phyloP scores from a whole-genome alignment of 2,888 invertebrate genomes.

The Pammene fasciana region DNA sequence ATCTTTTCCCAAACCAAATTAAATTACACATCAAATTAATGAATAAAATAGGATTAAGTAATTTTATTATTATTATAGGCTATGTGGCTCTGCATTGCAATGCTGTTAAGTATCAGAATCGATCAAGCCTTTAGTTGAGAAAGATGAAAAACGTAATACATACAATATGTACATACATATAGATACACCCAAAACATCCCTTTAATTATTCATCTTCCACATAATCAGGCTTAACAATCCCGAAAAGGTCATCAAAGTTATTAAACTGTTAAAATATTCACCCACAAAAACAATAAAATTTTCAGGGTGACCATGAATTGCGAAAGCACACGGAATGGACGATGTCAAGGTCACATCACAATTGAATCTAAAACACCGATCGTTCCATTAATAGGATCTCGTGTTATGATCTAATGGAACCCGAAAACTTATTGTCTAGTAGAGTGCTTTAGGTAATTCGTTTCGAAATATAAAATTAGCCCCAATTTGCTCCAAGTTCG shows the following conservation, averaged over 20 bases:
- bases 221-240: neutral
- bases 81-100: no score
- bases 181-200: no score
- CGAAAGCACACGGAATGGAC: constrained; percentile 63
- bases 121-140: no score
- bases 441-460: constrained; percentile 34
- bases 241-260: neutral
- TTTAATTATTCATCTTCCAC: no score
- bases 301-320: constrained; percentile 64
- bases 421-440: constrained; percentile 40
- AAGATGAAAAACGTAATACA: no score
- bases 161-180: no score
- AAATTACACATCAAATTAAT: no score
- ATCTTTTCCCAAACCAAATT: no score
- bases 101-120: no score
- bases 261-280: neutral
- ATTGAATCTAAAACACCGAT: constrained; percentile 48
- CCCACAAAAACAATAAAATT: constrained; percentile 55
- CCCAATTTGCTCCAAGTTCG: constrained; percentile 8
- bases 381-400: constrained; percentile 44
- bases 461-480: constrained; percentile 29
- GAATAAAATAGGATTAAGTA: no score
- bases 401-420: constrained; percentile 41
- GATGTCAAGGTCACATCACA: constrained; percentile 67
- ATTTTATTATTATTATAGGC: no score